Base-by-base conservation (phyloP, 1,140 invertebrate genomes). In the Zaprionus vittiger region DNA sequence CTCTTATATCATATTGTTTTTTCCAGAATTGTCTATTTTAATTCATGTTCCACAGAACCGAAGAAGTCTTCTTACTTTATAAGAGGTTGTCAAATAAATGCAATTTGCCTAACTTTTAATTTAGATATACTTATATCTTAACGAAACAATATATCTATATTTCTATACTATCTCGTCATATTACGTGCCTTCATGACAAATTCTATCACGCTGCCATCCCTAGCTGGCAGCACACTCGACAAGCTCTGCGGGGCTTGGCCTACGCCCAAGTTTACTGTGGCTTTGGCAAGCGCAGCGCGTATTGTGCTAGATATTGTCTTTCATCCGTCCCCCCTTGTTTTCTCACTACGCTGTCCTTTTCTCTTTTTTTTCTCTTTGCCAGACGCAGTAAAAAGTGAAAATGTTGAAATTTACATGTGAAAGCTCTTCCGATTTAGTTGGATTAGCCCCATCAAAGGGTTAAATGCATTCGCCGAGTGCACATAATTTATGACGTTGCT, bases 381-480 rank as follows among this genome's bases (percentile, higher is more conserved):
- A 52, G 47, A 52, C 47, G 47, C 56, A 41, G 69, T 65, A 59
- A 71, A 77, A 77, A 80, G 77, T 77, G 82, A 78, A 79, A 79
- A 82, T 68, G 77, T 38, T 59, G 28, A 57, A 72, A 86, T 86
- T 86, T 86, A 66, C 80, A 83, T 78, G 55, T 66, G 69, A 73
- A 72, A 73, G 65, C 31, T 59, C 47, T 52, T 20, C 28, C 34
- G 14, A 61, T 49, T 26, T 26, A 41, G 52, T 24, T 44, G 69
- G 61, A 54, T 73, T 55, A 28, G 44, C 41, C 28, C 61, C 11
- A 55, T 55, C 52, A 60, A 79, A 57, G 76, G 77, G 76, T 76
- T 82, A 85, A 84, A 85, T 75, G 82, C 82, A 85, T 85, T 77
- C 67, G 73, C 63, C 65, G 44, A 56, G 60, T 64, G 66, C 66